Base-by-base conservation (phyloP, 2,888 invertebrate genomes). In the Melinaea menophilus region DNA sequence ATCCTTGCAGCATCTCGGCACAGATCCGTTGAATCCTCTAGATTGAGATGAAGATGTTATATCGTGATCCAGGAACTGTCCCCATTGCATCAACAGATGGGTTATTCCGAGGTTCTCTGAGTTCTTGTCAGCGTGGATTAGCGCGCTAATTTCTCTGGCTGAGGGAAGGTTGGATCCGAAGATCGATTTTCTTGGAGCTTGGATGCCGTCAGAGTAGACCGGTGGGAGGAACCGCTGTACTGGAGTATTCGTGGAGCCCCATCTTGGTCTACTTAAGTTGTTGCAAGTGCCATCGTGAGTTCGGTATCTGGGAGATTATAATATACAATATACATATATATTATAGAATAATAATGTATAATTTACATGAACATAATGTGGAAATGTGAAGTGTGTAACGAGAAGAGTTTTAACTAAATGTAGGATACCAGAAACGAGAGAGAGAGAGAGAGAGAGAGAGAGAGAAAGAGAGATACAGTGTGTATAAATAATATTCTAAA, bases 221-320 rank as follows among this genome's bases (percentile, higher is more conserved):
- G 98, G 95, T 3, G 95, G 93, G 41, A 97, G 86, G 80, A 97
- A 95, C 55, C 97, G 92, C 75, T 95, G 94, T 78, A 97, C 95
- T 0, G 96, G 95, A 68, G 95, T 94, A 92, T 96, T 94, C 2
- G 96, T 93, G 4, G 96, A 94, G 0, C 97, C 97, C 94, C 95
- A 95, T 81, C 95, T 93, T 0, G 94, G 94, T 59, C 95, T 92
- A 60, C 92, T 90, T 59, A 94, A 84, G 85, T 98, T 97, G 85
- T 98, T 98, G 85, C 98, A 98, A 46, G 96, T 95, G 46, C 98
- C 98, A 78, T 97, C 97, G 61, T 95, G 93, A 1, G 96, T 96
- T 60, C 97, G 93, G 84, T 96, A 98, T 67, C 94, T 91, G 58
- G 3, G 37, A 41, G 3, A n/a, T 11, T 56, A 3, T 12, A 22